phyloP scores from a whole-genome alignment of 2,888 invertebrate genomes.

The Piscicola geometra region DNA sequence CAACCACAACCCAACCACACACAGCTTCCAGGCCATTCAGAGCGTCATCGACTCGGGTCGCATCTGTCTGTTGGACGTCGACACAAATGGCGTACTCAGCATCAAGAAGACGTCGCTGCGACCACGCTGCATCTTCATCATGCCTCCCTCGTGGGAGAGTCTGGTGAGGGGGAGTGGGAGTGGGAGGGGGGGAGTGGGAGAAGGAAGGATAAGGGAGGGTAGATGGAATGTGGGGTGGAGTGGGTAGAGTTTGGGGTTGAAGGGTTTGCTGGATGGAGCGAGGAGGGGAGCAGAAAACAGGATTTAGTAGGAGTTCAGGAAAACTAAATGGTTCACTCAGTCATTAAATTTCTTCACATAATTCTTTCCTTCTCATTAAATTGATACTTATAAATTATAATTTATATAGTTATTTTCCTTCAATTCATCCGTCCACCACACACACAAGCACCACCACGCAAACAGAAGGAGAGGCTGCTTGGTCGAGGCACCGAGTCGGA shows the following conservation, averaged over 20 bases:
- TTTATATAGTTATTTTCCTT: not conserved
- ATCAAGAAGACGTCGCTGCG: constrained; percentile 74
- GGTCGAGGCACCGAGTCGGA: constrained; percentile 84
- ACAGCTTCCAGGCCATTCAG: constrained; percentile 65
- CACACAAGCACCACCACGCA: too few species aligned
- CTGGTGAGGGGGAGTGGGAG: constrained; percentile 61
- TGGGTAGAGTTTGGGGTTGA: not conserved
- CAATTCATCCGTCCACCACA: not conserved
- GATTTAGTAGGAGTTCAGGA: too few species aligned
- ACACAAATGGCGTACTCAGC: constrained; percentile 86
- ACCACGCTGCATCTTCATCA: constrained; percentile 80
- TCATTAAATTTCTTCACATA: not conserved
- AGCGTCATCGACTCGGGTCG: constrained; percentile 74
- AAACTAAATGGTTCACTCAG: too few species aligned
- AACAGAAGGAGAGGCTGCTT: constrained; percentile 58
- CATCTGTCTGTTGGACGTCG: constrained; percentile 88
- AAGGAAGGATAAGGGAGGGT: too few species aligned
- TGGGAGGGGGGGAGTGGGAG: not conserved
- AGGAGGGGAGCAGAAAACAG: too few species aligned
- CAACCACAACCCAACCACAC: not conserved
- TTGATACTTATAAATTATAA: not conserved
- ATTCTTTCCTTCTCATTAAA: not conserved
- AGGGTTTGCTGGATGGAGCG: too few species aligned
- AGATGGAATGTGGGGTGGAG: not conserved
- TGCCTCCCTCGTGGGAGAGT: constrained; percentile 79